These are phyloP conservation scores for Selene dorsalis DNA, from an alignment of 2,797 vertebrate genomes.

Conservation along the genomic window DNA sequence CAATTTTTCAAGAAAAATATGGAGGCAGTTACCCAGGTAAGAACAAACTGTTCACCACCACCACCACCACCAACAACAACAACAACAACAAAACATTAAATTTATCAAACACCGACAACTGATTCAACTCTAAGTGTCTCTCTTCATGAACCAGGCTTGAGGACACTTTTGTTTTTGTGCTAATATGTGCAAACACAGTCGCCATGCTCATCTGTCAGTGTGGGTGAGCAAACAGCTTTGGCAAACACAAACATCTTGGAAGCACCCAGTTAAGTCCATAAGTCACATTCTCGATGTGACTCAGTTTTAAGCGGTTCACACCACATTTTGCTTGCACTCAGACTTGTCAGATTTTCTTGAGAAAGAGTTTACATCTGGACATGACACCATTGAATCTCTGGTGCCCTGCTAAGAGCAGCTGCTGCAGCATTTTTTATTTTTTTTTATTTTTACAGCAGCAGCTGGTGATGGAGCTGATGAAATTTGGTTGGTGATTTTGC, in stretches of 20 bases:
- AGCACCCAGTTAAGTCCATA: constrained; percentile 54
- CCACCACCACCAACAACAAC: too few species aligned
- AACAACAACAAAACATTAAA: constrained; percentile 12
- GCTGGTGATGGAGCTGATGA: not conserved
- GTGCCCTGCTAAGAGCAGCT: not conserved
- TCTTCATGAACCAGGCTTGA: constrained; percentile 20
- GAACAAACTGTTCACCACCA: constrained; percentile 18
- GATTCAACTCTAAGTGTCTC: constrained; percentile 22
- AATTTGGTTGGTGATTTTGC: not conserved
- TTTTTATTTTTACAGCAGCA: not conserved
- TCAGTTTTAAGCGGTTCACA: constrained; percentile 44
- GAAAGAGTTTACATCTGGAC: constrained; percentile 31
- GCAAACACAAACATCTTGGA: constrained; percentile 73
- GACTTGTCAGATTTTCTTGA: constrained; percentile 32
- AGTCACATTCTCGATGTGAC: constrained; percentile 63
- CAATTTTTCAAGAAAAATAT: not conserved
- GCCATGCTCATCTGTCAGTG: constrained; percentile 65
- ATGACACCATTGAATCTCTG: not conserved
- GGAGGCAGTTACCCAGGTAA: not conserved
- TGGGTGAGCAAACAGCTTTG: constrained; percentile 67
- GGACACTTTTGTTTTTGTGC: constrained; percentile 56
- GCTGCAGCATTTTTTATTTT: not conserved
- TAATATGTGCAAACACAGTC: constrained; percentile 73
- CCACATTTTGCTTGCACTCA: constrained; percentile 30
- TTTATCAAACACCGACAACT: constrained; percentile 27